phyloP scores from a whole-genome alignment of 2,888 invertebrate species.

The Cephus rjabovi region DNA sequence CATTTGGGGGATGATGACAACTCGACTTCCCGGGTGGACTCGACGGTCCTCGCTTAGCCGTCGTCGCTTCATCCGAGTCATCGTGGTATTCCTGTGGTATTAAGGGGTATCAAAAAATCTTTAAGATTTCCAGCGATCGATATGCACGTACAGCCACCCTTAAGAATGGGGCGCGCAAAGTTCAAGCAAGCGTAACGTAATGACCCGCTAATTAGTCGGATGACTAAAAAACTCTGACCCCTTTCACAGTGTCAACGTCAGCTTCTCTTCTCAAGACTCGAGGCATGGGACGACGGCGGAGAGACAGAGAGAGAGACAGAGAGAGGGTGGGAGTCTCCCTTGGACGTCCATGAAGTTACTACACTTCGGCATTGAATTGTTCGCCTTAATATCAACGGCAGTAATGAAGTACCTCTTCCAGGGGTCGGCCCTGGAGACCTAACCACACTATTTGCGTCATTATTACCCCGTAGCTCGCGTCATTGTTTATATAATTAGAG shows the following conservation, averaged over 20 bases:
- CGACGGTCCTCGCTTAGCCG: background rate
- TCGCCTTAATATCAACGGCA: conserved; percentile 5
- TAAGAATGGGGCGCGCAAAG: background rate
- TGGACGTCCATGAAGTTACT: background rate
- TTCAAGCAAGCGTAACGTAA: background rate
- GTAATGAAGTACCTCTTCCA: conserved; percentile 44
- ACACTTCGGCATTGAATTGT: background rate
- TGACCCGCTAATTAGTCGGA: background rate
- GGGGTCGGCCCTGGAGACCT: conserved; percentile 37
- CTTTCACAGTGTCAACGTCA: background rate
- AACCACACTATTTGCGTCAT: conserved; percentile 36
- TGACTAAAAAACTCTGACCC: background rate
- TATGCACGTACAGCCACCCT: background rate
- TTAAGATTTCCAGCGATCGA: background rate
- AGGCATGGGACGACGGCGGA: background rate
- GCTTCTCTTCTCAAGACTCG: background rate
- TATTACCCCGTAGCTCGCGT: conserved; percentile 37
- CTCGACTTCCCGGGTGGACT: background rate
- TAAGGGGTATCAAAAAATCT: background rate
- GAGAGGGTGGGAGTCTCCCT: background rate
- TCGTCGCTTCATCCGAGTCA: background rate
- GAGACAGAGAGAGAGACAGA: background rate
- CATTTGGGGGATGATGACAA: background rate
- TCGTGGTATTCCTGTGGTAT: background rate
- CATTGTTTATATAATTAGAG: conserved; percentile 49